phyloP scores from a whole-genome alignment of 2,113 vertebrate genomes.

The Heterotis niloticus region DNA sequence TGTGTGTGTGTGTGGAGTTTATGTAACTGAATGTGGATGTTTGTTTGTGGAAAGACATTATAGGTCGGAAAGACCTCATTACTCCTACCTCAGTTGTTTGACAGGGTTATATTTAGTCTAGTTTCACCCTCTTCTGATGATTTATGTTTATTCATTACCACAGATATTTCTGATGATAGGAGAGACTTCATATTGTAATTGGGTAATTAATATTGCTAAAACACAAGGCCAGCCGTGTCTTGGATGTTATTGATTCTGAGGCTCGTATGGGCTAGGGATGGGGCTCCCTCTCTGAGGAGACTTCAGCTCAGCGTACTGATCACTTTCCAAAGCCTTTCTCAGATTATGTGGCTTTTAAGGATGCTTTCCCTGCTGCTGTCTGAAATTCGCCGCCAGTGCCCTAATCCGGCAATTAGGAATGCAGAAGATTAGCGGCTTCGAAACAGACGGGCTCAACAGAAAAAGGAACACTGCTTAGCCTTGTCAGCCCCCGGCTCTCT shows the following conservation, averaged over 20 bases:
- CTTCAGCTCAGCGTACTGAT: not conserved
- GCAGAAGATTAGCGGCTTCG: constrained; percentile 23
- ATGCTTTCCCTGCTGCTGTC: not conserved
- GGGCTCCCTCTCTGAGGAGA: not conserved
- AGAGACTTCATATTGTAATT: constrained; percentile 22
- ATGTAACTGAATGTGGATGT: constrained; percentile 3
- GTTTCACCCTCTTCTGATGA: not conserved
- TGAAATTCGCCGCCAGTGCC: constrained; percentile 17
- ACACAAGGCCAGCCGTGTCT: constrained; percentile 4
- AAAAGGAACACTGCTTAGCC: too few relatives aligned
- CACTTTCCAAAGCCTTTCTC: constrained; percentile 8
- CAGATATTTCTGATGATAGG: constrained; percentile 15
- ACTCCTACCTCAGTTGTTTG: not conserved
- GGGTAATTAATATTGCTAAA: constrained; percentile 23
- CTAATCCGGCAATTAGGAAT: constrained; percentile 23
- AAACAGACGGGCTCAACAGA: constrained; percentile 27
- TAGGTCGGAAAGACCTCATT: not conserved
- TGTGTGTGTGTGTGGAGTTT: constrained; percentile 11
- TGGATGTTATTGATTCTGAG: not conserved
- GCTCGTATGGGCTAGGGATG: not conserved
- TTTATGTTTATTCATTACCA: constrained; percentile 21
- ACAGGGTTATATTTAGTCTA: constrained; percentile 5
- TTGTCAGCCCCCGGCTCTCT: too few relatives aligned
- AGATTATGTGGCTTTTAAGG: constrained; percentile 11
- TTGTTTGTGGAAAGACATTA: not conserved